Percentiles rank a stretch among this genome's conserved stretches.
Conservation (phyloP, 2,113 vertebrate species). For the Bos taurus region DNA sequence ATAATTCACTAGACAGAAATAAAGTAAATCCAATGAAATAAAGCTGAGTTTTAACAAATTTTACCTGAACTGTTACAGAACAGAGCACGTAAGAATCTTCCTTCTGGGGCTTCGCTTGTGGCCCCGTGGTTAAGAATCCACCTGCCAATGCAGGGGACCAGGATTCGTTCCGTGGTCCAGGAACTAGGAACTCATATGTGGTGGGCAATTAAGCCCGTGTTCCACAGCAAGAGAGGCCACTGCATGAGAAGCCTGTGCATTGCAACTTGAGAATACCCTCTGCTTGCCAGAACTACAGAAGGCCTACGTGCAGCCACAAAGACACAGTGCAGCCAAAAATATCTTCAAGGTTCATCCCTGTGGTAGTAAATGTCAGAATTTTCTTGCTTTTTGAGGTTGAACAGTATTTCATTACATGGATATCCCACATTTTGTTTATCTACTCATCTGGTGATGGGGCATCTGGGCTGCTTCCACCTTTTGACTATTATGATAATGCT, state of each 20-base stretch:
- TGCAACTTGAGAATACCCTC: not conserved
- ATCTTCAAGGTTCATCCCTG: not conserved
- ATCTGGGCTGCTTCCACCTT: not conserved
- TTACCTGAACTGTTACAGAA: not conserved
- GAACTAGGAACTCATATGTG: not conserved
- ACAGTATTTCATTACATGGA: not conserved
- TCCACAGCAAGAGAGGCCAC: not conserved
- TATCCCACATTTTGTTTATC: not conserved
- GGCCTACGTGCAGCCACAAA: not conserved
- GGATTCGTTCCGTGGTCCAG: not conserved
- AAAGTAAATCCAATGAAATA: constrained; percentile 8
- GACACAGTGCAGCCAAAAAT: not conserved
- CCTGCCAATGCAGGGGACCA: not conserved
- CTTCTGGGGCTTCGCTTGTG: not conserved
- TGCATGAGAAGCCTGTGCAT: not conserved
- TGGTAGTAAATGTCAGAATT: not conserved
- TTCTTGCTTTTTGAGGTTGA: not conserved
- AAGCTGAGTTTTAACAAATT: constrained; percentile 5
- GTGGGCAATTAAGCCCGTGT: not conserved
- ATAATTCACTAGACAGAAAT: constrained; percentile 31
- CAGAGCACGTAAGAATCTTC: not conserved
- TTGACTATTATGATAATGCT: not conserved
- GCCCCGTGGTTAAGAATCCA: not conserved
- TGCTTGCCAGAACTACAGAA: not conserved
- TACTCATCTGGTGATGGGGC: not conserved